Evolutionary conservation across 37 sponge, comb jelly and placozoan genomes (phyloP).

Genomic region (Bolinopsis microptera): DNA sequence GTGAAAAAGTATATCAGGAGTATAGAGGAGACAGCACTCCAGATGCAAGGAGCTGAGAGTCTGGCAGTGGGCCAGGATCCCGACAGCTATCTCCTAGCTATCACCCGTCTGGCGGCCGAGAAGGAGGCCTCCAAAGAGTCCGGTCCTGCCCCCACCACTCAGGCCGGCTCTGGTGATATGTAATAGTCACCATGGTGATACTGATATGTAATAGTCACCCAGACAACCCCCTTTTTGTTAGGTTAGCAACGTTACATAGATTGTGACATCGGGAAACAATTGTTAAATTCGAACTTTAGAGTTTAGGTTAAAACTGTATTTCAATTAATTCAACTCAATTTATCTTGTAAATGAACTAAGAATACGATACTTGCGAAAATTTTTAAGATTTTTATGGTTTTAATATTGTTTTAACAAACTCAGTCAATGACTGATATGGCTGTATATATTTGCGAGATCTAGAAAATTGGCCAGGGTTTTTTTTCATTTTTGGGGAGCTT

Average conservation of each 20-base stretch:
- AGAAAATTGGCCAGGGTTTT: background rate
- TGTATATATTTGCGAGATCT: background rate
- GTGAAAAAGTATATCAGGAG: slow-evolving; percentile 45
- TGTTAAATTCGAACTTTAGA: background rate
- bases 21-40: slow-evolving; percentile 44
- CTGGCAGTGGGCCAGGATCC: slow-evolving; percentile 1
- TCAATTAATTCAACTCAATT: background rate
- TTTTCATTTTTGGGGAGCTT: background rate
- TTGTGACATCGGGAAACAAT: background rate
- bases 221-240: background rate
- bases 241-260: background rate
- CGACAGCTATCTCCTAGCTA: slow-evolving; percentile 20
- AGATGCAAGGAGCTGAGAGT: background rate
- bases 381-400: background rate
- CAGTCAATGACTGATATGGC: background rate
- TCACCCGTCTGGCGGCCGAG: slow-evolving; percentile 35
- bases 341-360: background rate
- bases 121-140: background rate
- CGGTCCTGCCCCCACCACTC: background rate
- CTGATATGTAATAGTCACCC: background rate
- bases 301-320: background rate
- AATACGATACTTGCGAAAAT: background rate
- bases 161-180: background rate
- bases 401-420: background rate
- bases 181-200: background rate